Conservation (phyloP, 1,140 invertebrate species). For the Luehdorfia chinensis region DNA sequence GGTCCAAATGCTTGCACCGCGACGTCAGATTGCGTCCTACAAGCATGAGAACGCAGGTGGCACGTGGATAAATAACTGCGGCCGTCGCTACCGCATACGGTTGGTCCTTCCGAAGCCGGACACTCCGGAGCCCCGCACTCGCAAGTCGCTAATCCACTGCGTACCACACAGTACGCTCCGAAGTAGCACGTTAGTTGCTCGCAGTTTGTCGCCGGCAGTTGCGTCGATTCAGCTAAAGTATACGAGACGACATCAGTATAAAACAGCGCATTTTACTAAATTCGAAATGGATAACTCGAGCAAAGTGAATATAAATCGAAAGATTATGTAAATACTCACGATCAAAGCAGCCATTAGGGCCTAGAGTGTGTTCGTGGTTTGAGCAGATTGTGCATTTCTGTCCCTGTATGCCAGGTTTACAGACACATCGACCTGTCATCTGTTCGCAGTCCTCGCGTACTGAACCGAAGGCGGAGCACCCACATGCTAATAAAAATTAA, state of each 20-base stretch:
- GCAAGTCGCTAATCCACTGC: conserved; percentile 82
- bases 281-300: conserved; percentile 1
- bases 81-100: conserved; percentile 88
- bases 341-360: conserved; percentile 85
- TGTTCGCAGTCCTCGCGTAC: conserved; percentile 87
- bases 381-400: conserved; percentile 91
- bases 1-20: conserved; percentile 87
- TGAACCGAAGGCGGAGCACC: conserved; percentile 89
- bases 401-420: conserved; percentile 92
- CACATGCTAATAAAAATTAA: conserved; percentile 83
- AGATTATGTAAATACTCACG: conserved; percentile 74
- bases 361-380: conserved; percentile 85
- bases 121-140: conserved; percentile 81
- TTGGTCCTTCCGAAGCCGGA: conserved; percentile 64
- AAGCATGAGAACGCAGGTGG: conserved; percentile 85
- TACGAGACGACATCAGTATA: conserved; percentile 13
- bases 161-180: conserved; percentile 87
- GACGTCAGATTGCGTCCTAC: conserved; percentile 87
- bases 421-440: conserved; percentile 93
- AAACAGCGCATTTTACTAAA: neutral
- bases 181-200: conserved; percentile 88
- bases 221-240: conserved; percentile 80
- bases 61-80: conserved; percentile 86
- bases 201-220: conserved; percentile 82
- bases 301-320: conserved; percentile 14